phyloP scores from a whole-genome alignment of 1,140 invertebrate genomes.

The Calephelis nemesis region DNA sequence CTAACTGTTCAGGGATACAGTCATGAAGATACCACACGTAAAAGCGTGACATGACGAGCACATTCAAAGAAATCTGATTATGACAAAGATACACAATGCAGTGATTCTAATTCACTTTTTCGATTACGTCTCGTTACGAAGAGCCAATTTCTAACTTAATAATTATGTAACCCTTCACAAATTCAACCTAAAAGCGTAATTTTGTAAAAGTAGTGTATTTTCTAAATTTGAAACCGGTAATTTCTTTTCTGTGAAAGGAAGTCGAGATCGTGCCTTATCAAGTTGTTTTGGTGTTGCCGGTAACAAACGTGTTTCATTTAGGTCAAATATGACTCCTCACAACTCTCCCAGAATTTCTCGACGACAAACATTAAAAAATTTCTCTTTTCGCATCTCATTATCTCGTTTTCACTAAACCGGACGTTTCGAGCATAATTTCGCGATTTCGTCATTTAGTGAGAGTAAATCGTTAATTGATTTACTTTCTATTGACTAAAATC shows the following conservation, averaged over 20 bases:
- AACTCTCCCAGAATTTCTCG: conserved; percentile 73
- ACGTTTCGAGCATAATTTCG: conserved; percentile 59
- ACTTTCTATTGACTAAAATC: conserved; percentile 54
- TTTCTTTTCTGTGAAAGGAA: conserved; percentile 48
- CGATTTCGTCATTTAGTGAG: conserved; percentile 66
- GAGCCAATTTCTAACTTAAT: conserved; percentile 23
- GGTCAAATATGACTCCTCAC: conserved; percentile 64
- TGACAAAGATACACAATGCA: too few relatives aligned
- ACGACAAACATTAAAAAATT: conserved; percentile 73
- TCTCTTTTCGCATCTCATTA: conserved; percentile 78
- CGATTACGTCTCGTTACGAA: too few relatives aligned
- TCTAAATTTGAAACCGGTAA: conserved; percentile 21
- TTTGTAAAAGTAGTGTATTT: conserved; percentile 14
- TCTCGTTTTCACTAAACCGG: conserved; percentile 70
- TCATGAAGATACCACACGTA: too few relatives aligned
- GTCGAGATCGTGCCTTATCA: conserved; percentile 29
- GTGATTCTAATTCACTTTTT: too few relatives aligned
- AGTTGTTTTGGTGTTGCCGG: conserved; percentile 42
- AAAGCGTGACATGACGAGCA: too few relatives aligned
- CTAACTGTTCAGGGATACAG: too few relatives aligned
- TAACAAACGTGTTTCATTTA: conserved; percentile 67
- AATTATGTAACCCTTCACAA: conserved; percentile 2
- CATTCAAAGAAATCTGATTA: too few relatives aligned
- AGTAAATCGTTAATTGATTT: conserved; percentile 63
- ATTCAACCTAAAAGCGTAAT: neutral